Evolutionary conservation across 2,113 vertebrate genomes (phyloP), one percentile per base, ranked within the genome.

Genomic region (Crotalus tigris): DNA sequence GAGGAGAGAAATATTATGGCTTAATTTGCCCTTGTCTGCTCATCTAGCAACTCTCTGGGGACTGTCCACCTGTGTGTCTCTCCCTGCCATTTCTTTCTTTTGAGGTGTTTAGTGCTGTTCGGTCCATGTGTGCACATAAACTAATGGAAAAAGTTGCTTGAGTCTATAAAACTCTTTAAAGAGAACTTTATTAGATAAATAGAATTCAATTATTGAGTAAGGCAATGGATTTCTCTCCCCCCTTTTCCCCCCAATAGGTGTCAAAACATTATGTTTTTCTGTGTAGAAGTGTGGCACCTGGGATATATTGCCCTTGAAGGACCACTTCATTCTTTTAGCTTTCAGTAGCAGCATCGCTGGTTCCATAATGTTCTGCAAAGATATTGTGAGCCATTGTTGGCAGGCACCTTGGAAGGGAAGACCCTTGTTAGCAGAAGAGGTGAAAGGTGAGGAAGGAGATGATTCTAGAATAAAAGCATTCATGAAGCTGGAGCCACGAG

Each of bases 361-460:
- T 92, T 96, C 85, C 91, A 85, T n/a, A 92, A 85, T 91, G 5
- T 26, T 4, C 19, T 92, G 39, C 81, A 55, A 64, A 55, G 61
- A 3, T 61, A 24, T 10, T 44, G 44, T 61, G 21, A 69, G 58
- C 1, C 23, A 39, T 26, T 91, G 17, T 94, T 59, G 93, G 0
- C n/a, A 69, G 54, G 57, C 2, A 5, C 89, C 91, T 93, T 91
- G 24, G 0, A 91, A 15, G 69, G 5, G 59, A 64, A 23, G 24
- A 5, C 26, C 51, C 11, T 69, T 87, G 24, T 87, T 29, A 88
- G 88, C 87, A 94, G 1, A 46, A 90, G 94, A 91, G 21, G 21
- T 93, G 2, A 13, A n/a, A 89, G 21, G 29, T 69, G 64, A 69
- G 64, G 64, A n/a, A n/a, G 64, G 29, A 75, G 4, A 89, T 69